phyloP scores from a whole-genome alignment of 2,113 vertebrate genomes.

The Scomber colias region DNA sequence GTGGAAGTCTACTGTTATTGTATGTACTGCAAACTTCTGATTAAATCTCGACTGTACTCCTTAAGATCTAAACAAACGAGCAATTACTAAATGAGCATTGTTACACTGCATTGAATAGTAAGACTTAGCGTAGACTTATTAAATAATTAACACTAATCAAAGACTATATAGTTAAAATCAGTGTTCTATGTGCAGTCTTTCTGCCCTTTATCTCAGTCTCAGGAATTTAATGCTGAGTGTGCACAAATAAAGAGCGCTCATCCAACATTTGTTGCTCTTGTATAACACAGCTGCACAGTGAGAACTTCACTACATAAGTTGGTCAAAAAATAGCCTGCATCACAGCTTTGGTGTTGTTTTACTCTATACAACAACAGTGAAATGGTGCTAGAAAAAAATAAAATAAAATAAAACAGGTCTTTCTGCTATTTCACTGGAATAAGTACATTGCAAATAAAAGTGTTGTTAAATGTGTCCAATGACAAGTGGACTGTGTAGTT shows the following conservation, averaged over 20 bases:
- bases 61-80: background rate
- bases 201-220: background rate
- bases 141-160: background rate
- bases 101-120: background rate
- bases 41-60: constrained; percentile 3
- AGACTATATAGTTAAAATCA: background rate
- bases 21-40: background rate
- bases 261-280: background rate
- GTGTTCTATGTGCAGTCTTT: background rate
- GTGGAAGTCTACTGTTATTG: constrained; percentile 6
- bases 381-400: background rate
- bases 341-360: background rate
- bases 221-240: background rate
- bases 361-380: background rate
- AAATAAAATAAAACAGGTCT: background rate
- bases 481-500: background rate
- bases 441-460: background rate
- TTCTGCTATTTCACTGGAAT: background rate
- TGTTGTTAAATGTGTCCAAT: background rate
- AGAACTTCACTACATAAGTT: background rate
- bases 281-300: background rate
- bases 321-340: background rate
- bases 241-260: background rate
- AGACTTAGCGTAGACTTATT: background rate
- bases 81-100: background rate